phyloP scores from a whole-genome alignment of 2,113 vertebrate genomes.

The Sciurus niger region DNA sequence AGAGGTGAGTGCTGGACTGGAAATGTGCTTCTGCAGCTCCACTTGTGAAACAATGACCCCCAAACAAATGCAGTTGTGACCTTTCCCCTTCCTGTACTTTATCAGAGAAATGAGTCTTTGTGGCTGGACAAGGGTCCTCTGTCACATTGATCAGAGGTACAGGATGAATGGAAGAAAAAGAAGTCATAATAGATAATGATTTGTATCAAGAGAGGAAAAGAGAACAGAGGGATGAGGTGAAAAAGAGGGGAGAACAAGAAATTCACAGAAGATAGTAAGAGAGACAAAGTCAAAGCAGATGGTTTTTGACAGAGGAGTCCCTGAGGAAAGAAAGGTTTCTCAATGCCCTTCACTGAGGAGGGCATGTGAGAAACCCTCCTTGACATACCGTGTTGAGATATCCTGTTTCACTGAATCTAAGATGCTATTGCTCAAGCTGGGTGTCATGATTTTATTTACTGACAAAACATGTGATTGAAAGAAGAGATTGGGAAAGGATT shows the following conservation, averaged over 20 bases:
- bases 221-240: neutral
- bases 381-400: neutral
- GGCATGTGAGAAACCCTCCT: neutral
- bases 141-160: neutral
- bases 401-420: neutral
- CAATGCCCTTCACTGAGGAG: neutral
- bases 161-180: neutral
- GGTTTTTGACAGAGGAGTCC: neutral
- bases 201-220: neutral
- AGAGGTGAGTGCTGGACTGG: neutral
- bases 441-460: neutral
- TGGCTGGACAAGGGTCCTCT: neutral
- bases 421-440: neutral
- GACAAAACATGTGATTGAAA: constrained; percentile 38
- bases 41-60: neutral
- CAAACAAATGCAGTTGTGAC: neutral
- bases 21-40: neutral
- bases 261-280: neutral
- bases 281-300: neutral
- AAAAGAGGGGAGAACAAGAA: neutral
- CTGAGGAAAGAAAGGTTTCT: neutral
- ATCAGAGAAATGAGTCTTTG: constrained; percentile 1
- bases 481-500: neutral
- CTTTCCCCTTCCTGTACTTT: neutral
- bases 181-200: neutral